phyloP scores from a whole-genome alignment of 1,140 invertebrate genomes.

The Reticulitermes speratus region DNA sequence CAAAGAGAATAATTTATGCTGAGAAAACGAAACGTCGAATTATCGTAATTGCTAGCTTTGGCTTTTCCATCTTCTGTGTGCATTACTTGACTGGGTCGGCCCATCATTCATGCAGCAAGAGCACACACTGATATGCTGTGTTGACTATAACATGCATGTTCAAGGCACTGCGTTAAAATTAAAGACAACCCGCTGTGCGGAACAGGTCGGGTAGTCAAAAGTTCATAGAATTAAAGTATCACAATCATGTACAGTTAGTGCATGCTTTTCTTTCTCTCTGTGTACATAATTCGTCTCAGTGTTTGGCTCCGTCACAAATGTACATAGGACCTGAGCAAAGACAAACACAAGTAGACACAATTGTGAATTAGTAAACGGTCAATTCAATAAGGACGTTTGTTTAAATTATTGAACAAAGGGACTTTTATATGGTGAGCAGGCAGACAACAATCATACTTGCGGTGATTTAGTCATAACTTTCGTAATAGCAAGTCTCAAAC shows the following conservation, averaged over 20 bases:
- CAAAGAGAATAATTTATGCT: conserved; percentile 28
- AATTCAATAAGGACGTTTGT: conserved; percentile 1
- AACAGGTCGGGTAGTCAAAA: not conserved
- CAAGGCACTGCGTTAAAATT: not conserved
- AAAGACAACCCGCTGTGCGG: not conserved
- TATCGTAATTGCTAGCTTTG: conserved; percentile 27
- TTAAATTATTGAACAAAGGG: conserved; percentile 1
- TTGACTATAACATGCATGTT: conserved; percentile 8
- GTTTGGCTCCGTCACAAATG: not conserved
- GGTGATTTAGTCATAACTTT: not conserved
- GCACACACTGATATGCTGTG: conserved; percentile 6
- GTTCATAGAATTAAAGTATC: not conserved
- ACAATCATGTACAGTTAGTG: not conserved
- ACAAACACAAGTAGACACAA: conserved; percentile 16
- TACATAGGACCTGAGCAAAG: not conserved
- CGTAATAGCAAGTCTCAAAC: not conserved
- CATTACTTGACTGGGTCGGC: not conserved
- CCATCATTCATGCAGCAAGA: not conserved
- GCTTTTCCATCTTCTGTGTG: conserved; percentile 10
- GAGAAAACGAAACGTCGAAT: conserved; percentile 23
- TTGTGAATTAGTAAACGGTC: not conserved
- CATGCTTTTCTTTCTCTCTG: not conserved
- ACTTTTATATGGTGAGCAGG: conserved; percentile 1
- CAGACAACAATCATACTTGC: conserved; percentile 6
- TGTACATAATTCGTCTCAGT: not conserved